A percentile compares a stretch with the other conserved stretches of the same genome.
These are phyloP conservation scores for Machimus atricapillus DNA, from an alignment of 2,888 invertebrate genomes.

Conservation along the genomic window DNA sequence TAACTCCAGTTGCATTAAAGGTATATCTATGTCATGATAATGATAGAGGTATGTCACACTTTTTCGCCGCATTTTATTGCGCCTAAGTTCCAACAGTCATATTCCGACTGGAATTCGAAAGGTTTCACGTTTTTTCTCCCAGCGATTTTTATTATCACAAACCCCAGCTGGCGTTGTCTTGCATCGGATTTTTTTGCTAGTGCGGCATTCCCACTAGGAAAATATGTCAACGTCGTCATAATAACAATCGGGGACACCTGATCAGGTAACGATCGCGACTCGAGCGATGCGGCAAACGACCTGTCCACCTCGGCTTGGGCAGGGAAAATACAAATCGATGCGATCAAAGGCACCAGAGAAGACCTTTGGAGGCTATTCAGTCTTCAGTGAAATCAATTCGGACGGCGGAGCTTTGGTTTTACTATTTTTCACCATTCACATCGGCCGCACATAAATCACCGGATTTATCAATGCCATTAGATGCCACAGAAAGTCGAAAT, in stretches of 20 bases:
- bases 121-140: constrained; percentile 14
- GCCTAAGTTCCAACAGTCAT: not conserved
- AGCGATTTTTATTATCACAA: constrained; percentile 6
- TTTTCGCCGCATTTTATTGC: constrained; percentile 41
- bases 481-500: constrained; percentile 44
- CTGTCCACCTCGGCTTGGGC: constrained; percentile 16
- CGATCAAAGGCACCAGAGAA: constrained; percentile 29
- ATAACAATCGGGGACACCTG: constrained; percentile 44
- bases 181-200: constrained; percentile 1
- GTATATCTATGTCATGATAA: constrained; percentile 44
- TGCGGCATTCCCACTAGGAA: constrained; percentile 43
- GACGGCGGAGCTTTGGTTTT: not conserved
- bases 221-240: constrained; percentile 45
- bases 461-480: constrained; percentile 46
- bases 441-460: constrained; percentile 43
- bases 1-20: constrained; percentile 23
- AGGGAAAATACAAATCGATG: constrained; percentile 36
- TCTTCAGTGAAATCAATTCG: constrained; percentile 5
- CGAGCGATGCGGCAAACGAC: not conserved
- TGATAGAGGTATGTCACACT: constrained; percentile 43
- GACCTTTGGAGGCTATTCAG: constrained; percentile 8
- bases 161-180: not conserved
- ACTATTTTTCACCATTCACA: constrained; percentile 44
- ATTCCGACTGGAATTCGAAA: constrained; percentile 19
- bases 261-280: constrained; percentile 35